Base-by-base conservation (phyloP, 2,797 vertebrate genomes). In the Dromococcyx pavoninus region DNA sequence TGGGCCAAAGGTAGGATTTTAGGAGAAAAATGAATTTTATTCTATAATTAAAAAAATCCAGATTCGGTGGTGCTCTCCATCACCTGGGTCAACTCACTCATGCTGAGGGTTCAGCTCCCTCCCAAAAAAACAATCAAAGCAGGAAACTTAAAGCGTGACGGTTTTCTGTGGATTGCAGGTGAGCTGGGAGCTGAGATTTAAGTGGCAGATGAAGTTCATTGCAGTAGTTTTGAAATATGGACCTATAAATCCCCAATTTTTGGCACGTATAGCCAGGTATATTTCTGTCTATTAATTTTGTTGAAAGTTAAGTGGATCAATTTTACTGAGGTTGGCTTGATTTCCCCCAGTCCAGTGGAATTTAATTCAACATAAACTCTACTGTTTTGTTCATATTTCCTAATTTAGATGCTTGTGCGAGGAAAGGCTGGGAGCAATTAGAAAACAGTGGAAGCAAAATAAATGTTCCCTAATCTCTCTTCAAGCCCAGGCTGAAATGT, bases 391-490 rank as follows among this genome's bases (percentile, higher is more conserved):
- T 79, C 35, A 0, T 84, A 67, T 89, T 89, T 96, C 82, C 72
- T 89, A 67, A 19, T 78, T 80, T 48, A 90, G 28, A 67, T 80
- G 32, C 54, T 72, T 48, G 86, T 86, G 74, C 67, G 82, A 72
- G 64, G 57, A 82, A 76, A 77, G 64, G 73, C 82, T 89, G 86
- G 37, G 62, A 94, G 57, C 71, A 74, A 88, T 56, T 51, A 94
- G 57, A 88, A 94, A 92, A 62, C 15, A 72, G 65, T 86, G 75
- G 77, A 79, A 91, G 91, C 78, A 94, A 94, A 95, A 91, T 67
- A 91, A 79, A 84, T 50, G 73, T 85, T 67, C 71, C 89, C 58
- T 96, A 89, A 96, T 96, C 91, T 95, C 91, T 82, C 85, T 91
- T 93, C 94, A 94, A 94, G 88, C 73, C 69, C 66, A 46, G 44